Conservation (phyloP, 2,113 vertebrate genomes). For the Trochalopteron elliotii region DNA sequence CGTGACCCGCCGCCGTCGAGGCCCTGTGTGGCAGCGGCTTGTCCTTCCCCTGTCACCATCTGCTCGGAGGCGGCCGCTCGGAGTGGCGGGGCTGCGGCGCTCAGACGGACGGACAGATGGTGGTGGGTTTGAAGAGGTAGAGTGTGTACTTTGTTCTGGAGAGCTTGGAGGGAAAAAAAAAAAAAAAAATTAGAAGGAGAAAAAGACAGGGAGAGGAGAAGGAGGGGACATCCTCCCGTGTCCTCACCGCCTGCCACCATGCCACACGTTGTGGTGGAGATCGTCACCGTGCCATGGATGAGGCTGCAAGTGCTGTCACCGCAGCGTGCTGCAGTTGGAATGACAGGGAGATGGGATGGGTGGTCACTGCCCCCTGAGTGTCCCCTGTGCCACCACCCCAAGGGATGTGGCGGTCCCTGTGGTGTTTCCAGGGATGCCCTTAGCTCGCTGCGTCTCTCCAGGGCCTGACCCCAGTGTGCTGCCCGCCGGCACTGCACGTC, state of each 20-base stretch:
- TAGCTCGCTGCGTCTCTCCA: accelerated
- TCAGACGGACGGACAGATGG: slow-evolving; percentile 74
- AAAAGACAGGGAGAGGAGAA: neutral
- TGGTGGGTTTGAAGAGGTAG: slow-evolving; percentile 57
- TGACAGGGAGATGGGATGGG: neutral
- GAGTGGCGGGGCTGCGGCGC: neutral
- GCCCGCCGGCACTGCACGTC: neutral
- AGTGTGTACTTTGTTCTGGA: slow-evolving; percentile 67
- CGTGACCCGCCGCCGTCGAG: slow-evolving; percentile 26
- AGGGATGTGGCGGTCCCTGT: accelerated
- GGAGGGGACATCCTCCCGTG: neutral
- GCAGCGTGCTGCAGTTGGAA: accelerated
- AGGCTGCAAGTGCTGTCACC: neutral
- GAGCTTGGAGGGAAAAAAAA: neutral
- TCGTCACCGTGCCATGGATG: neutral
- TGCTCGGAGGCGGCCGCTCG: slow-evolving; percentile 49
- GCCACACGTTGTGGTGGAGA: neutral
- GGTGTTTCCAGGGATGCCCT: neutral
- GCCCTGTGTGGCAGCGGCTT: neutral
- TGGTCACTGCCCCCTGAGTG: too few relatives aligned
- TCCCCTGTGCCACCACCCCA: too few relatives aligned
- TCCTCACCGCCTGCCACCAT: neutral
- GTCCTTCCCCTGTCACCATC: slow-evolving; percentile 62
- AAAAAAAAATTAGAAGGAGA: neutral
- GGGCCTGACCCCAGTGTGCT: neutral